phyloP scores from a whole-genome alignment of 2,113 vertebrate genomes.

The Nannobrachium achirus region DNA sequence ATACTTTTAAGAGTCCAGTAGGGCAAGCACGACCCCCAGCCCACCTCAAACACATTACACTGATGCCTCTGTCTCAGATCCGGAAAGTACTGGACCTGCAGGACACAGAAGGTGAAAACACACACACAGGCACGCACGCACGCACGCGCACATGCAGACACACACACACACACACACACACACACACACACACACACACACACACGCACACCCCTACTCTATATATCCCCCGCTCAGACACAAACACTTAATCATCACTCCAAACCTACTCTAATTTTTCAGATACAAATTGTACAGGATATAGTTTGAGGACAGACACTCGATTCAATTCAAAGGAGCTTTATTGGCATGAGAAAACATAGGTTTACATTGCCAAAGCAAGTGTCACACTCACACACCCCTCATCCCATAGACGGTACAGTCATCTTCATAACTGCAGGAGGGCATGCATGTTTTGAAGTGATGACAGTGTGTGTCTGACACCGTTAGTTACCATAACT shows the following conservation, averaged over 20 bases:
- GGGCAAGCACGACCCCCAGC: conserved; percentile 90
- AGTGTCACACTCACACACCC: neutral
- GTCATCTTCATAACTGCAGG: neutral
- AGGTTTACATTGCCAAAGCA: no score
- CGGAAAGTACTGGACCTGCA: conserved; percentile 93
- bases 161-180: neutral
- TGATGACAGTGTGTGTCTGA: neutral
- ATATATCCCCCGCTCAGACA: no score
- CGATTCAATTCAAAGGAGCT: no score
- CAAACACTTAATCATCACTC: no score
- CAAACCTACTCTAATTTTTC: no score
- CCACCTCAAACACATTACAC: conserved; percentile 91
- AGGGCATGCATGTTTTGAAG: neutral
- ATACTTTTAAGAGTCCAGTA: conserved; percentile 91
- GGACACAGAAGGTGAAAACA: conserved; percentile 91
- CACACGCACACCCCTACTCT: neutral
- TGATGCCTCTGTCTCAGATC: conserved; percentile 98
- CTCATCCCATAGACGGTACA: neutral
- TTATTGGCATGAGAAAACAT: no score
- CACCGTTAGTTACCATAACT: no score
- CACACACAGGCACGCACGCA: neutral
- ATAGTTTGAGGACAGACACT: no score
- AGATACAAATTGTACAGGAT: no score
- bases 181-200: neutral
- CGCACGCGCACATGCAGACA: neutral